phyloP scores from a whole-genome alignment of 1,140 invertebrate species.

The Drosophila erecta region DNA sequence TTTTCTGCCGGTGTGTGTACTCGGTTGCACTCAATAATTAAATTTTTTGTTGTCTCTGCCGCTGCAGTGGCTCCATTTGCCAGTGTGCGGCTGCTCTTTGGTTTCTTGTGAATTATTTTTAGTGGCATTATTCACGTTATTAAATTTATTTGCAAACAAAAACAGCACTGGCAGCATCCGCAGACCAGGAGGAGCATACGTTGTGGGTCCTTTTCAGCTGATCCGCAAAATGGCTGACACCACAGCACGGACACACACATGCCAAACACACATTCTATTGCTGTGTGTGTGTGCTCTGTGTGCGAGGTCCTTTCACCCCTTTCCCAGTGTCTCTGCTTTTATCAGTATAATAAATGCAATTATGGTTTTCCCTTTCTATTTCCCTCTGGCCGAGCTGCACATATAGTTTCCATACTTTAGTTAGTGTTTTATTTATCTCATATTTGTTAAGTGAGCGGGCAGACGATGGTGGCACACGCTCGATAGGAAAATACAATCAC shows the following conservation, averaged over 20 bases:
- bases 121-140: slow-evolving; percentile 82
- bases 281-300: slow-evolving; percentile 12
- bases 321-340: slow-evolving; percentile 67
- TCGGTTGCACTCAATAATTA: slow-evolving; percentile 68
- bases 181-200: slow-evolving; percentile 42
- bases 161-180: slow-evolving; percentile 41
- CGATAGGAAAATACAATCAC: slow-evolving; percentile 72
- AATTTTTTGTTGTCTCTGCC: slow-evolving; percentile 54
- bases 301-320: slow-evolving; percentile 1
- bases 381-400: slow-evolving; percentile 13
- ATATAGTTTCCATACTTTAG: slow-evolving; percentile 10
- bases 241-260: slow-evolving; percentile 10
- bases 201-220: slow-evolving; percentile 34
- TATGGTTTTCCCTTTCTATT: slow-evolving; percentile 70
- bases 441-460: slow-evolving; percentile 58
- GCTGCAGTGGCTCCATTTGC: slow-evolving; percentile 11
- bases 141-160: slow-evolving; percentile 83
- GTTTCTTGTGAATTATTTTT: slow-evolving; percentile 74
- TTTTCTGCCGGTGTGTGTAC: slow-evolving; percentile 10
- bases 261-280: background rate
- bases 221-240: slow-evolving; percentile 70
- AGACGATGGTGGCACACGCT: slow-evolving; percentile 49
- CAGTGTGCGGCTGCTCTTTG: slow-evolving; percentile 19
- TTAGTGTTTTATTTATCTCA: slow-evolving; percentile 63
- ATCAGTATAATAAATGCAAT: slow-evolving; percentile 84